These are phyloP conservation scores for Dasypogon diadema DNA, from an alignment of 2,888 invertebrate species.

Conservation along the genomic window DNA sequence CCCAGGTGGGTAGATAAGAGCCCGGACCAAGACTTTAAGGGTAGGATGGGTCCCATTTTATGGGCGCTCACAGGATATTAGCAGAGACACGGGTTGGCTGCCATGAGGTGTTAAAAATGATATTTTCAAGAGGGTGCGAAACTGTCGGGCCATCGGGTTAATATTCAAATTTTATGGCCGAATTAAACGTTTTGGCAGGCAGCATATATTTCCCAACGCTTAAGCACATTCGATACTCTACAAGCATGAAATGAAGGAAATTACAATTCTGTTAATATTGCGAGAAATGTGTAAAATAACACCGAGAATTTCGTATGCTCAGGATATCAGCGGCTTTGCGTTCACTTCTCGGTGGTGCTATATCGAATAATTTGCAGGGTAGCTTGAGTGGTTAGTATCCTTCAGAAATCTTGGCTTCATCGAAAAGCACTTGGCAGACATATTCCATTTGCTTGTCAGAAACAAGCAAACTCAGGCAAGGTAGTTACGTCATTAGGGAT, in stretches of 20 bases:
- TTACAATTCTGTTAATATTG: not conserved
- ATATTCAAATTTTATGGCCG: slow-evolving; percentile 54
- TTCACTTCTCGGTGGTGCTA: no score
- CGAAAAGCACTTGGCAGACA: not conserved
- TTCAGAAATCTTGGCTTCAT: not conserved
- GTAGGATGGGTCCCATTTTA: not conserved
- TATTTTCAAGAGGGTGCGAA: slow-evolving; percentile 39
- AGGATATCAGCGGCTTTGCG: no score
- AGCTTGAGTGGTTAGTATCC: not conserved
- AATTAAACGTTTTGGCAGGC: slow-evolving; percentile 52
- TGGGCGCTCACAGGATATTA: slow-evolving; percentile 27
- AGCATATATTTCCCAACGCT: slow-evolving; percentile 30
- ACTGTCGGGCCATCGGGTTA: slow-evolving; percentile 46
- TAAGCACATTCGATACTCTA: slow-evolving; percentile 1
- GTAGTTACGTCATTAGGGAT: not conserved
- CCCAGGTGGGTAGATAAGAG: slow-evolving; percentile 47
- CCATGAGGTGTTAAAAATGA: slow-evolving; percentile 41
- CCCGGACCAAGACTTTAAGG: not conserved
- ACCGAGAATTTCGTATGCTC: no score
- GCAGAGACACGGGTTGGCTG: slow-evolving; percentile 17
- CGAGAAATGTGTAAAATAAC: no score
- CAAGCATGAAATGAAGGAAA: not conserved
- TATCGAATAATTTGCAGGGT: not conserved
- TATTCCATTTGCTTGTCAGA: not conserved
- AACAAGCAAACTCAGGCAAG: not conserved